phyloP scores from a whole-genome alignment of 2,113 vertebrate species.

The Gila orcuttii region DNA sequence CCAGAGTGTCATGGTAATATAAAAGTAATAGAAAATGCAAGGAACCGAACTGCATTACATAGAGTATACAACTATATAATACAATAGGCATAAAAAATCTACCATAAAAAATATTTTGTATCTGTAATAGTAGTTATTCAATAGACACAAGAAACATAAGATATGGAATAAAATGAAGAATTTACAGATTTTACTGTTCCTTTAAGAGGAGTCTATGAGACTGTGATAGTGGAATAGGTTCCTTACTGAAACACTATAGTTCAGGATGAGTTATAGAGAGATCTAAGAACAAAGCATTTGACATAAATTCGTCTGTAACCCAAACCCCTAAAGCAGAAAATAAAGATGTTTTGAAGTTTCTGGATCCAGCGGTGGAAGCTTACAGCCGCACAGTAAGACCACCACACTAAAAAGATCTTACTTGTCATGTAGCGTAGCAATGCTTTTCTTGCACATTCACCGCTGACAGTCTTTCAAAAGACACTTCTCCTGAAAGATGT shows the following conservation, averaged over 20 bases:
- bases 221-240: not conserved
- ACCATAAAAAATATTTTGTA: not conserved
- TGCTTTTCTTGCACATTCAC: constrained; percentile 7
- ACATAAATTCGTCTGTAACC: constrained; percentile 14
- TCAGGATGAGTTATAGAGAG: not conserved
- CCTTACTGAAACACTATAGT: constrained; percentile 1
- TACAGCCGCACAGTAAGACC: constrained; percentile 35
- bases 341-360: constrained; percentile 48
- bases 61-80: not conserved
- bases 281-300: constrained; percentile 17
- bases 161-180: not conserved
- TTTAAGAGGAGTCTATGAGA: not conserved
- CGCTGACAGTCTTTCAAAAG: constrained; percentile 22
- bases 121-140: not conserved
- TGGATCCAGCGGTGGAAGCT: constrained; percentile 33
- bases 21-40: not conserved
- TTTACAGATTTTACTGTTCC: not conserved
- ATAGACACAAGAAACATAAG: not conserved
- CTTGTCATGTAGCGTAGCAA: constrained; percentile 20
- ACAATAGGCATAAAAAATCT: not conserved
- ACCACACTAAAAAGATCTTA: constrained; percentile 23
- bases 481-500: constrained; percentile 30
- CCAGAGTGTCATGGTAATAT: too few relatives aligned
- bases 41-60: not conserved
- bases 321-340: constrained; percentile 39